These are phyloP conservation scores for Endotricha flammealis DNA, from an alignment of 2,888 invertebrate genomes.

Conservation along the genomic window DNA sequence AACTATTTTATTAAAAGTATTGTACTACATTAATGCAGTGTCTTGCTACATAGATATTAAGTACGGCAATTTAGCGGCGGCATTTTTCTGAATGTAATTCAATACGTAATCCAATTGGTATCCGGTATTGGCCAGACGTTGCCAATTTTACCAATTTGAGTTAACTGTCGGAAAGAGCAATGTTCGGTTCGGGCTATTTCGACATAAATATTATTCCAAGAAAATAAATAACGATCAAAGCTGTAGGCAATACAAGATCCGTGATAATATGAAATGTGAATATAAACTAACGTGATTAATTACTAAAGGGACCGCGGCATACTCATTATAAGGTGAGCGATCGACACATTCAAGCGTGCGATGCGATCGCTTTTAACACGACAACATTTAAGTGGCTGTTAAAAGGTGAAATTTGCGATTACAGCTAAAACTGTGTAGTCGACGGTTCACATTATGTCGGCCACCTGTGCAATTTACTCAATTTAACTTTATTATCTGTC, in stretches of 20 bases:
- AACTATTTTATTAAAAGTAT: too few species aligned
- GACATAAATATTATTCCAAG: conserved; percentile 2
- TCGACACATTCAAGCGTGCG: conserved; percentile 15
- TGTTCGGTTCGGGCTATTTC: conserved; percentile 16
- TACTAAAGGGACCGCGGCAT: not conserved
- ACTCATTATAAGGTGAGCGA: conserved; percentile 13
- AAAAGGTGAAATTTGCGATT: conserved; percentile 36
- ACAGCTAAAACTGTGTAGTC: conserved; percentile 32
- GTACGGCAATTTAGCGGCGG: too few species aligned
- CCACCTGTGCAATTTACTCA: conserved; percentile 60
- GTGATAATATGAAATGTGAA: too few species aligned
- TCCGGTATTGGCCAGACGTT: conserved; percentile 35
- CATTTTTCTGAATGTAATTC: conserved; percentile 37
- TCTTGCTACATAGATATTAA: too few species aligned
- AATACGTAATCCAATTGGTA: conserved; percentile 53
- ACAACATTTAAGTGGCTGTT: conserved; percentile 33
- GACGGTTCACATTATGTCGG: conserved; percentile 34
- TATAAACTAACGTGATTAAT: not conserved
- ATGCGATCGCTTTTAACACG: conserved; percentile 16
- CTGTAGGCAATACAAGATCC: too few species aligned
- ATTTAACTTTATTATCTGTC: conserved; percentile 59
- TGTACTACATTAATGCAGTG: too few species aligned
- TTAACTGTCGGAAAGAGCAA: conserved; percentile 45
- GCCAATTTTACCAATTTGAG: conserved; percentile 55
- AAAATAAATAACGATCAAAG: not conserved